Evolutionary conservation across 2,797 vertebrate genomes (phyloP).

Genomic region (Pipistrellus pipistrellus): DNA sequence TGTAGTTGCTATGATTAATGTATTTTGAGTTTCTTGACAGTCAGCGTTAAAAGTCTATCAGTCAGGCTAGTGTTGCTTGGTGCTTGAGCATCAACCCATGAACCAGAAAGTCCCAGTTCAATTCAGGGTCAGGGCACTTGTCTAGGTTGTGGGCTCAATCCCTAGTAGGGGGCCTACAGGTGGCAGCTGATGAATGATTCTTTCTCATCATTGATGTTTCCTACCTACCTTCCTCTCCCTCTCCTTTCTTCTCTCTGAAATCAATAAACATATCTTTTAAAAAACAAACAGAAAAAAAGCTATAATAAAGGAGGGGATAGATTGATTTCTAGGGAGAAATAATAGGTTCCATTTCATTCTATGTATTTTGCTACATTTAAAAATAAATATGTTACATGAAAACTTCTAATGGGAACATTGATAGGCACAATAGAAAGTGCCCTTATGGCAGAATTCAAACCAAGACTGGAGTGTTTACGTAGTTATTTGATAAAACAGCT

Average conservation of each 20-base stretch:
- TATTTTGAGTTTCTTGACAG: constrained; percentile 46
- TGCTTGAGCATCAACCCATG: too few relatives aligned
- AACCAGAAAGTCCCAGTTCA: too few relatives aligned
- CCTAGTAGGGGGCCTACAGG: too few relatives aligned
- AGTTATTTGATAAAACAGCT: background rate
- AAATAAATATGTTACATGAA: background rate
- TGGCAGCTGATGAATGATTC: too few relatives aligned
- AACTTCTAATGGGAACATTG: background rate
- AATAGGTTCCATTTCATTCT: background rate
- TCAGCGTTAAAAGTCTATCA: constrained; percentile 2
- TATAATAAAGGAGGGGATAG: background rate
- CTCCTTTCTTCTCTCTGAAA: too few relatives aligned
- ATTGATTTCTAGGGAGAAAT: constrained; percentile 16
- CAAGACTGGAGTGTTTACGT: background rate
- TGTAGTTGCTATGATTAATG: constrained; percentile 6
- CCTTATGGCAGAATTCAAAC: background rate
- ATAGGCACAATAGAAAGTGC: background rate
- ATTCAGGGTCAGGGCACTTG: too few relatives aligned
- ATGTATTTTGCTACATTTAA: constrained; percentile 27
- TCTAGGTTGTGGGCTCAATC: too few relatives aligned
- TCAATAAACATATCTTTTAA: too few relatives aligned
- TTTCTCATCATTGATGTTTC: too few relatives aligned
- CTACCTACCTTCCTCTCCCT: too few relatives aligned
- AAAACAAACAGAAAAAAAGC: too few relatives aligned
- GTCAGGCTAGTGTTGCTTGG: too few relatives aligned